Evolutionary conservation across 1,140 invertebrate species (phyloP).

Genomic region (Drosophila nasuta): DNA sequence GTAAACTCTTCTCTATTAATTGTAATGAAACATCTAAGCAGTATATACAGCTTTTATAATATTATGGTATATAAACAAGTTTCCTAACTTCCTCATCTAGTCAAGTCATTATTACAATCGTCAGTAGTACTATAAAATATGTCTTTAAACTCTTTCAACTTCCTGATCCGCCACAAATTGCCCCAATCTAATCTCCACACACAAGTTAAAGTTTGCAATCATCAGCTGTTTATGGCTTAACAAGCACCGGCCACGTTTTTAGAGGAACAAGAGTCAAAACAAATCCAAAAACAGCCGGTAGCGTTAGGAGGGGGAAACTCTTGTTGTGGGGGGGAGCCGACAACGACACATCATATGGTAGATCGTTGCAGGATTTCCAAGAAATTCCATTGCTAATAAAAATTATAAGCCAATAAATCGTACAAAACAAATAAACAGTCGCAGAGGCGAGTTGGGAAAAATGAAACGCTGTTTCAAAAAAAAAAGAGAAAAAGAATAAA

Average conservation of each 20-base stretch:
- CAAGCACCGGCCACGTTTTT: constrained; percentile 7
- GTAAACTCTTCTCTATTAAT: too few relatives aligned
- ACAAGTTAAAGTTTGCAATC: background rate
- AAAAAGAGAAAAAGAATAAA: background rate
- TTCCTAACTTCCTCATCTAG: too few relatives aligned
- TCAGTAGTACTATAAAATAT: too few relatives aligned
- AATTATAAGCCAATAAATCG: constrained; percentile 83
- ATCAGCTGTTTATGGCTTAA: constrained; percentile 35
- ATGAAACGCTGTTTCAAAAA: constrained; percentile 64
- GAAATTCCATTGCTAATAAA: constrained; percentile 80
- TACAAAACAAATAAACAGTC: constrained; percentile 63
- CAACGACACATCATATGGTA: constrained; percentile 52
- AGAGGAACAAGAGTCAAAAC: constrained; percentile 23
- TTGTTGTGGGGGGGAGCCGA: background rate
- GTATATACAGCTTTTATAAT: too few relatives aligned
- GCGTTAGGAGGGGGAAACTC: background rate
- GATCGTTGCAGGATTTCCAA: constrained; percentile 59
- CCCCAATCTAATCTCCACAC: background rate
- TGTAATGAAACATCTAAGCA: too few relatives aligned
- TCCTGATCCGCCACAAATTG: background rate
- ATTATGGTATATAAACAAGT: too few relatives aligned
- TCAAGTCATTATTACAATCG: too few relatives aligned
- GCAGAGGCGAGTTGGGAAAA: constrained; percentile 32
- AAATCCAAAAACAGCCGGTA: constrained; percentile 38
- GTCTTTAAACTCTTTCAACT: background rate